Percentiles rank a stretch among this genome's conserved stretches.
These are phyloP conservation scores for Euwallacea similis DNA, from an alignment of 1,140 invertebrate genomes.

Conservation along the genomic window DNA sequence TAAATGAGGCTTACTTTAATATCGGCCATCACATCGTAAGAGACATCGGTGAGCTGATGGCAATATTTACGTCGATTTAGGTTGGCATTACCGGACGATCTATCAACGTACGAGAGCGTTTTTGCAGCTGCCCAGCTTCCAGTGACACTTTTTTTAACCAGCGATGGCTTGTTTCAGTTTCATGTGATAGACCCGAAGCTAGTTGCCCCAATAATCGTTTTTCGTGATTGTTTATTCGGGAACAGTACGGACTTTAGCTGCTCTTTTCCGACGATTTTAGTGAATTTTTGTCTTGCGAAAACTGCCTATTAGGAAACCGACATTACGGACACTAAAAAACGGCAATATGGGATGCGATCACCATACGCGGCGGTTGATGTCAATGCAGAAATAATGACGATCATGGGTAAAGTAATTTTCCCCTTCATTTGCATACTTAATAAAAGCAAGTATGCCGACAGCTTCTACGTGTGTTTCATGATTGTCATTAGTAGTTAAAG, in stretches of 20 bases:
- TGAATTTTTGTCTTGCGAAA: slow-evolving; percentile 22
- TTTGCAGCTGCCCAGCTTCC: slow-evolving; percentile 16
- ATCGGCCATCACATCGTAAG: slow-evolving; percentile 36
- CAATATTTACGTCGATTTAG: slow-evolving; percentile 42
- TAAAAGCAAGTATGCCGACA: slow-evolving; percentile 47
- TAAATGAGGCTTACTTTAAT: slow-evolving; percentile 38
- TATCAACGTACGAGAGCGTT: slow-evolving; percentile 34
- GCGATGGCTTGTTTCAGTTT: no score
- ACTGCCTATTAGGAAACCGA: slow-evolving; percentile 31
- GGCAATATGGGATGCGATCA: slow-evolving; percentile 51
- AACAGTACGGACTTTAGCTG: no score
- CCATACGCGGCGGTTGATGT: slow-evolving; percentile 48
- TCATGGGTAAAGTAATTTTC: slow-evolving; percentile 58
- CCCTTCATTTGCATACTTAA: slow-evolving; percentile 57
- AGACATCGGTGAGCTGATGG: slow-evolving; percentile 39
- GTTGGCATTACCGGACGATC: slow-evolving; percentile 41
- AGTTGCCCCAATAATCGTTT: no score
- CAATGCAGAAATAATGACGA: slow-evolving; percentile 57
- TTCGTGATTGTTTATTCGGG: no score
- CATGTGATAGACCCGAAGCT: no score
- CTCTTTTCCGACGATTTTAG: no score
- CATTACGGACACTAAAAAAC: slow-evolving; percentile 43
- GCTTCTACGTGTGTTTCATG: no score
- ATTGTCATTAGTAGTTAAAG: no score
- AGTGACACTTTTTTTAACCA: no score